phyloP scores from a whole-genome alignment of 2,888 invertebrate species.

The Latrodectus hesperus region DNA sequence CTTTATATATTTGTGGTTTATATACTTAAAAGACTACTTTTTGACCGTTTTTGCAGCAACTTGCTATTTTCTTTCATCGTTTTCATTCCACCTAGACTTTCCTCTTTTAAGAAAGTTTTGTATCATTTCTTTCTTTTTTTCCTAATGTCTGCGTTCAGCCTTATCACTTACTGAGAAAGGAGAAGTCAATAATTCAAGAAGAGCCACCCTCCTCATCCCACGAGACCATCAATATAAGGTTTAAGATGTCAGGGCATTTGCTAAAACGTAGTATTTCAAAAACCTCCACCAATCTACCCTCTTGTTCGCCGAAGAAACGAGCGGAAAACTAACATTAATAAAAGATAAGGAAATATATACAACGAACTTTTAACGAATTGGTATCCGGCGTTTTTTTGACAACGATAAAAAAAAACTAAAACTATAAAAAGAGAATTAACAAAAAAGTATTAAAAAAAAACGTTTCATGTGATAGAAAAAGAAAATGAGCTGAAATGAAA shows the following conservation, averaged over 20 bases:
- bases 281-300: not conserved
- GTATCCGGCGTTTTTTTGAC: constrained; percentile 49
- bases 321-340: constrained; percentile 53
- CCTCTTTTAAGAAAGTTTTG: not conserved
- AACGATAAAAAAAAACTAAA: constrained; percentile 6
- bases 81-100: not conserved
- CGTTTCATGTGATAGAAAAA: too few relatives aligned
- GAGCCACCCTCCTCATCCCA: not conserved
- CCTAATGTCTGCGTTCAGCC: not conserved
- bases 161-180: constrained; percentile 35
- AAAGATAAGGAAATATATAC: constrained; percentile 53
- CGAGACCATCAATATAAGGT: constrained; percentile 45
- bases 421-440: constrained; percentile 25
- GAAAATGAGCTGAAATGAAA: constrained; percentile 8
- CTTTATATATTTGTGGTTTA: too few relatives aligned
- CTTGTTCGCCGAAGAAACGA: not conserved
- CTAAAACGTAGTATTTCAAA: constrained; percentile 45
- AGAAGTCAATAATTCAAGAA: constrained; percentile 46
- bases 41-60: too few relatives aligned
- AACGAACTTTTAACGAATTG: constrained; percentile 60
- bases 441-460: not conserved
- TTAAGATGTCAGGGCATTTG: constrained; percentile 55
- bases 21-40: too few relatives aligned
- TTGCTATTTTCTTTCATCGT: too few relatives aligned
- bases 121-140: constrained; percentile 7